Percentiles rank a stretch among this genome's conserved stretches.
These are phyloP conservation scores for Lamprotornis superbus DNA, from an alignment of 2,113 vertebrate genomes.

Conservation along the genomic window DNA sequence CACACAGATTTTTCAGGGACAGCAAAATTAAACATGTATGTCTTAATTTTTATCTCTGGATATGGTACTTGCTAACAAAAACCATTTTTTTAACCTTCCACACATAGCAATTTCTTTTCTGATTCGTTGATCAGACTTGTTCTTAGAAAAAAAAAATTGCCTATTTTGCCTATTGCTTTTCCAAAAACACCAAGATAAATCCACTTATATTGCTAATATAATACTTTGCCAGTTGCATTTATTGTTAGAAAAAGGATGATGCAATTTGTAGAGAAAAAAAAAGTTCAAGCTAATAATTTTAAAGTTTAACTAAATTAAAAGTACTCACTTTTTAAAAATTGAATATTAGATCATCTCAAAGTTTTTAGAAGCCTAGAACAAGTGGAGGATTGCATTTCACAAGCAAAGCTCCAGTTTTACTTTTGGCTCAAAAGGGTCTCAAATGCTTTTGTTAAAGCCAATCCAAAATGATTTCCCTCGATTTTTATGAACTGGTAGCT, in stretches of 20 bases:
- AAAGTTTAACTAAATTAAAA: neutral
- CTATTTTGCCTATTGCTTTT: neutral
- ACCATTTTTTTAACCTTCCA: neutral
- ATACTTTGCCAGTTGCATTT: neutral
- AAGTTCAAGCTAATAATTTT: neutral
- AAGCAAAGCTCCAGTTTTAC: neutral
- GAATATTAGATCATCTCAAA: neutral
- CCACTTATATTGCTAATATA: neutral
- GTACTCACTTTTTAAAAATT: neutral
- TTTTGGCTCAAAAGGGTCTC: neutral
- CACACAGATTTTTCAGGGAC: neutral
- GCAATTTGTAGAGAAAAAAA: accelerated
- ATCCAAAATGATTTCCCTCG: neutral
- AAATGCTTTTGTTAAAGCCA: neutral
- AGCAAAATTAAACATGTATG: neutral
- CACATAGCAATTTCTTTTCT: neutral
- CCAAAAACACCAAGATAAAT: neutral
- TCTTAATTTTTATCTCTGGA: neutral
- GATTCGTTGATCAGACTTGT: neutral
- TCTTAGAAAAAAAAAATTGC: neutral
- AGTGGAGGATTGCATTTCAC: neutral
- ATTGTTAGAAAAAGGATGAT: neutral
- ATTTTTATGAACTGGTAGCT: neutral
- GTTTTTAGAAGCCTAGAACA: neutral
- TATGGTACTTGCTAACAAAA: neutral